Evolutionary conservation across 2,797 vertebrate genomes (phyloP).

Genomic region (Spheniscus humboldti): DNA sequence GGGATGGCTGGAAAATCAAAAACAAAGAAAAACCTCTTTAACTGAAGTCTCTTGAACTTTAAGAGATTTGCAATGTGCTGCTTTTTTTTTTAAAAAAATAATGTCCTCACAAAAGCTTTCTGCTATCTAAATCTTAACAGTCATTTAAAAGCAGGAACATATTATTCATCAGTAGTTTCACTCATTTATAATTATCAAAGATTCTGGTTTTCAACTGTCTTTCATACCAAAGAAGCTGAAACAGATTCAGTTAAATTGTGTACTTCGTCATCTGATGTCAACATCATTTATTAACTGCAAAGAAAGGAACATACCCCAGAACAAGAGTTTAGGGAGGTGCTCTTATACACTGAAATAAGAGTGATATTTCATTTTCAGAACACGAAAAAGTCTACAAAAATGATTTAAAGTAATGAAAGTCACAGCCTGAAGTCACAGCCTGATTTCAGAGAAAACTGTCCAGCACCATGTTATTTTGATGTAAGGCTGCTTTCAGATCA

Average conservation of each 20-base stretch:
- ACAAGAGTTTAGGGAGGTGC: neutral
- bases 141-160: neutral
- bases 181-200: neutral
- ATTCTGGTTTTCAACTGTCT: neutral
- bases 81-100: neutral
- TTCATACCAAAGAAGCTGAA: neutral
- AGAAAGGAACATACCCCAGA: neutral
- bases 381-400: neutral
- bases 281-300: neutral
- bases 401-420: neutral
- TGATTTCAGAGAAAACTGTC: neutral
- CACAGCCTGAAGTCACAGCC: neutral
- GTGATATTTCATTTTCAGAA: neutral
- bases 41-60: neutral
- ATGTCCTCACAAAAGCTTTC: neutral
- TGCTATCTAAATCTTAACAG: neutral
- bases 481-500: neutral
- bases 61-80: neutral
- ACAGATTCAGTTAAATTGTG: neutral
- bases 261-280: neutral
- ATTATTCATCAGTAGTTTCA: neutral
- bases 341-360: neutral
- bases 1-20: conserved; percentile 82
- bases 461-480: neutral
- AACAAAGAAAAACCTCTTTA: neutral